These are phyloP conservation scores for Tribolium freemani DNA, from an alignment of 2,888 invertebrate genomes.

Conservation along the genomic window DNA sequence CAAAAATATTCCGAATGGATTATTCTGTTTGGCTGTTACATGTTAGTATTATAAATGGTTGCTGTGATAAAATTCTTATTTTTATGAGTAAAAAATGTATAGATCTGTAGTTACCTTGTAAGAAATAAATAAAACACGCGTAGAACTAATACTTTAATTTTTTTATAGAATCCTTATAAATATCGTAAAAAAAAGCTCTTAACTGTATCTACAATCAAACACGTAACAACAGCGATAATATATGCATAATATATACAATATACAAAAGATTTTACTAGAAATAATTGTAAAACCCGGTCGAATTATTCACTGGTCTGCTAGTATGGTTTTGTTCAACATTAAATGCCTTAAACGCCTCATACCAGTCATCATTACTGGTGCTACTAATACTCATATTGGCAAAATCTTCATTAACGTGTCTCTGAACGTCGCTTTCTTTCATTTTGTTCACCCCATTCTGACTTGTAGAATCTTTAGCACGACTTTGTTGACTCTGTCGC, in stretches of 20 bases:
- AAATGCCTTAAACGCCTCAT: slow-evolving; percentile 62
- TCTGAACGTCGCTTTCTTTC: slow-evolving; percentile 57
- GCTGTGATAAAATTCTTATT: slow-evolving; percentile 53
- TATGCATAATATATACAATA: slow-evolving; percentile 45
- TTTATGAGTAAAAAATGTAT: neutral
- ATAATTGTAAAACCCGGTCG: slow-evolving; percentile 71
- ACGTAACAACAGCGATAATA: slow-evolving; percentile 35
- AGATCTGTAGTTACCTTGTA: slow-evolving; percentile 49
- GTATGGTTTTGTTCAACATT: slow-evolving; percentile 50
- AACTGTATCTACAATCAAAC: slow-evolving; percentile 36
- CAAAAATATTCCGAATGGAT: no score
- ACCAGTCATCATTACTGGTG: slow-evolving; percentile 53
- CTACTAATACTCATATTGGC: slow-evolving; percentile 58
- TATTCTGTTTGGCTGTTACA: no score
- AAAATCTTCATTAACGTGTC: slow-evolving; percentile 63
- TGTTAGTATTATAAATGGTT: slow-evolving; percentile 37
- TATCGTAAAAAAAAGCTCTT: slow-evolving; percentile 35
- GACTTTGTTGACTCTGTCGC: slow-evolving; percentile 21
- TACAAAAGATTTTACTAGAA: slow-evolving; percentile 66
- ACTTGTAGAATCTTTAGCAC: neutral
- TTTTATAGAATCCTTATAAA: slow-evolving; percentile 35
- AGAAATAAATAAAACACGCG: slow-evolving; percentile 27
- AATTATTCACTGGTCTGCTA: slow-evolving; percentile 61
- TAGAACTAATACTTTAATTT: slow-evolving; percentile 36
- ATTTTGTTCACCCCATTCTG: slow-evolving; percentile 50